Evolutionary conservation across 2,113 vertebrate species (phyloP).

Genomic region (Scopus umbretta): DNA sequence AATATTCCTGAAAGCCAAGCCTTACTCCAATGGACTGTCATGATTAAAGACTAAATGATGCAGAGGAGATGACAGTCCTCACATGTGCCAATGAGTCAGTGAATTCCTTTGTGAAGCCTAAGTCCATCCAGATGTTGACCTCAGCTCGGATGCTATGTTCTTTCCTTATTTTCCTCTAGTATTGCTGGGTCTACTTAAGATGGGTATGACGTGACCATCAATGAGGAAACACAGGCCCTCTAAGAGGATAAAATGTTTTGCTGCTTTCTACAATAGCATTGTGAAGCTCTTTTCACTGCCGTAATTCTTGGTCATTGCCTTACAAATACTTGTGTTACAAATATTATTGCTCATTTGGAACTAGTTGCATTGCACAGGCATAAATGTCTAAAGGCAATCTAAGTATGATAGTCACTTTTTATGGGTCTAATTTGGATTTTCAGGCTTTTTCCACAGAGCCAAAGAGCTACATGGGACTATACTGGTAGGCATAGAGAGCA

Average conservation of each 20-base stretch:
- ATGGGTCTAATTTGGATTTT: background rate
- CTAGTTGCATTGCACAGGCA: background rate
- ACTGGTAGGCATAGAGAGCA: background rate
- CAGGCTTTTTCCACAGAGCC: background rate
- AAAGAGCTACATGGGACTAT: background rate
- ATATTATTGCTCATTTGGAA: background rate
- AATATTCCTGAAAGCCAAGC: conserved; percentile 45
- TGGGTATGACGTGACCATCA: conserved; percentile 24
- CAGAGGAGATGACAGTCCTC: conserved; percentile 55
- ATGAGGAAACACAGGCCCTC: conserved; percentile 14
- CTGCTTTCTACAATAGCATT: background rate
- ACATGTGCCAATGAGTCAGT: conserved; percentile 57
- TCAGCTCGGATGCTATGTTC: conserved; percentile 37
- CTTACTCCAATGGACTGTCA: background rate
- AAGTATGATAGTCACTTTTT: background rate
- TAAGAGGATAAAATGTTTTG: background rate
- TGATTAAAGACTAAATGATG: conserved; percentile 26
- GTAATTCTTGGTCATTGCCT: background rate
- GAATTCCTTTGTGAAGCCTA: conserved; percentile 53
- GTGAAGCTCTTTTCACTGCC: background rate
- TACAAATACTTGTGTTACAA: background rate
- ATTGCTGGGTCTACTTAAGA: conserved; percentile 18
- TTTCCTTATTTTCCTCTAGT: conserved; percentile 17
- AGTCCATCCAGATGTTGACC: conserved; percentile 64
- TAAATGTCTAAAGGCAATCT: background rate